Evolutionary conservation across 2,797 vertebrate genomes (phyloP), one percentile per base, ranked within the genome.

Genomic region (Philypnodon macrostomus): DNA sequence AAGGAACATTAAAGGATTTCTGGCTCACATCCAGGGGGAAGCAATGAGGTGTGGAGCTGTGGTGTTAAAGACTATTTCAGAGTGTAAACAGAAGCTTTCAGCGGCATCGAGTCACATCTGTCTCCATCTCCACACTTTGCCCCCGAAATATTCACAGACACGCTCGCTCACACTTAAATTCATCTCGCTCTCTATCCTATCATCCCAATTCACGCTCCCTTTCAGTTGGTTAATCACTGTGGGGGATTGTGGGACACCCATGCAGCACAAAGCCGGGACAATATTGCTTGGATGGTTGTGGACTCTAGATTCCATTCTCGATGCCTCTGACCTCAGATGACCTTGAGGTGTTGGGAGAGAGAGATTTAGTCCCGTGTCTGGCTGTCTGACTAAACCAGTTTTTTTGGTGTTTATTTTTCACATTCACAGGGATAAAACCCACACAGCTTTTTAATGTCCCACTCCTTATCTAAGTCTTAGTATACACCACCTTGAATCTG

Each of bases 181-280:
- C n/a, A n/a, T n/a, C n/a, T n/a, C n/a, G n/a, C n/a, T 67, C 47
- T 73, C 64, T 56, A 77, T 70, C 68, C 72, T 64, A 67, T 80
- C 73, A 73, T 76, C 74, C 58, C 55, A 33, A 77, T 75, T 79
- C 74, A 77, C 41, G 58, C 61, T 75, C 51, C 58, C 70, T 74
- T 72, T 81, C 63, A 63, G 77, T 48, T 63, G 74, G 71, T 75
- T 81, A 82, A 84, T 84, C 81, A 73, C 64, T 64, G 72, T 55
- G 67, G 70, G 77, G 75, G 71, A 74, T 76, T 73, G 69, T 53
- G 67, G 61, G 65, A 63, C 58, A 55, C 67, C 57, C 47, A 17
- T 27, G 5, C 8, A 38, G 64, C 44, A 58, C 11, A 35, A 47
- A 63, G 49, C 47, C 11, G 33, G 67, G 64, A 32, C 55, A 76